Percentiles rank a stretch among this genome's conserved stretches.
Conservation (phyloP, 2,888 invertebrate genomes). For the Agonopterix subpropinquella region DNA sequence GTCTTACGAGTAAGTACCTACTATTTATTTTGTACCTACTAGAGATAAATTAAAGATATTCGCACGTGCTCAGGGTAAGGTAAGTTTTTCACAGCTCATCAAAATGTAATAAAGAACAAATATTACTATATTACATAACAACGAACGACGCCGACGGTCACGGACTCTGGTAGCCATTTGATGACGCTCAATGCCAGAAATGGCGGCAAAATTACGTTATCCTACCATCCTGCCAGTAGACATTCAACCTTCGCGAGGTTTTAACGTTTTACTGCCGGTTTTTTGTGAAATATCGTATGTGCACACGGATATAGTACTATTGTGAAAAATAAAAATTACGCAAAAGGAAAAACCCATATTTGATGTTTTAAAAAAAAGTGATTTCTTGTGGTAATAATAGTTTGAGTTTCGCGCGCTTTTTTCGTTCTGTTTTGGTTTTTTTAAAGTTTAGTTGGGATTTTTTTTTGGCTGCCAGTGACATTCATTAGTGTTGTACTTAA, state of each 20-base stretch:
- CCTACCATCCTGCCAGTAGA: constrained; percentile 13
- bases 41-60: no score
- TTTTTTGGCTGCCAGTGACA: not conserved
- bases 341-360: not conserved
- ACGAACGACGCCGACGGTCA: constrained; percentile 12
- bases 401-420: not conserved
- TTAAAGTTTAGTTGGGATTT: constrained; percentile 5
- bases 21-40: no score
- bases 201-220: constrained; percentile 18
- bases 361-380: not conserved
- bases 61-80: no score
- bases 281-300: constrained; percentile 1
- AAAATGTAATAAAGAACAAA: constrained; percentile 18
- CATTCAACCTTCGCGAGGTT: constrained; percentile 16
- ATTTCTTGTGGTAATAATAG: not conserved
- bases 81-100: constrained; percentile 10
- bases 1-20: no score
- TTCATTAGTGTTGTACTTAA: no score
- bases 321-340: not conserved
- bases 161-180: constrained; percentile 6
- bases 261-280: constrained; percentile 12
- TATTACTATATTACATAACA: constrained; percentile 12
- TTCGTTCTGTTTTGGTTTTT: constrained; percentile 1
- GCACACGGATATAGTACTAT: not conserved
- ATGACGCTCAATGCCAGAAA: constrained; percentile 13